Evolutionary conservation across 2,797 vertebrate genomes (phyloP).

Genomic region (Urocyon cinereoargenteus): DNA sequence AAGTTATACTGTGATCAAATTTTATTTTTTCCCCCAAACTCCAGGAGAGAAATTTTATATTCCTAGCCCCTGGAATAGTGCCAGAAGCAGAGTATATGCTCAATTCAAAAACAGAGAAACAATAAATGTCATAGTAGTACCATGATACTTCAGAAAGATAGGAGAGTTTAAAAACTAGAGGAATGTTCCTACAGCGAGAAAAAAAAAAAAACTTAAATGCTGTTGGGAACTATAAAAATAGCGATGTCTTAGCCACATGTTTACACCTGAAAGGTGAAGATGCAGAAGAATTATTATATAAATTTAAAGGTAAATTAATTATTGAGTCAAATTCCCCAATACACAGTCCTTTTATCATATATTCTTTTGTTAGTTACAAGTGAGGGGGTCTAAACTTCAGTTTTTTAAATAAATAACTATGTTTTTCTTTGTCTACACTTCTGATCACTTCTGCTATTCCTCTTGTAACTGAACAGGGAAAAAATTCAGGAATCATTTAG

Average conservation of each 20-base stretch:
- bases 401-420: background rate
- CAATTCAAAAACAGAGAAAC: background rate
- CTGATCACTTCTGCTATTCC: background rate
- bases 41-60: background rate
- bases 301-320: background rate
- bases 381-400: background rate
- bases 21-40: background rate
- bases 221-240: background rate
- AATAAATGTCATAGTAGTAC: background rate
- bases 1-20: background rate
- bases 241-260: background rate
- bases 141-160: background rate
- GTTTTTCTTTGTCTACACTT: background rate
- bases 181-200: background rate
- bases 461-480: background rate
- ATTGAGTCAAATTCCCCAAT: background rate
- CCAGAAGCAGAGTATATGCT: background rate
- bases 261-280: background rate
- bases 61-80: background rate
- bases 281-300: background rate
- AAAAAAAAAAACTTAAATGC: background rate
- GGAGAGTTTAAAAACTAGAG: background rate
- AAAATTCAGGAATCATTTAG: background rate
- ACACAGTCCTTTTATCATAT: background rate
- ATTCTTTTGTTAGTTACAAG: slow-evolving; percentile 14